Evolutionary conservation across 1,140 invertebrate genomes (phyloP).

Genomic region (Globodera rostochiensis): DNA sequence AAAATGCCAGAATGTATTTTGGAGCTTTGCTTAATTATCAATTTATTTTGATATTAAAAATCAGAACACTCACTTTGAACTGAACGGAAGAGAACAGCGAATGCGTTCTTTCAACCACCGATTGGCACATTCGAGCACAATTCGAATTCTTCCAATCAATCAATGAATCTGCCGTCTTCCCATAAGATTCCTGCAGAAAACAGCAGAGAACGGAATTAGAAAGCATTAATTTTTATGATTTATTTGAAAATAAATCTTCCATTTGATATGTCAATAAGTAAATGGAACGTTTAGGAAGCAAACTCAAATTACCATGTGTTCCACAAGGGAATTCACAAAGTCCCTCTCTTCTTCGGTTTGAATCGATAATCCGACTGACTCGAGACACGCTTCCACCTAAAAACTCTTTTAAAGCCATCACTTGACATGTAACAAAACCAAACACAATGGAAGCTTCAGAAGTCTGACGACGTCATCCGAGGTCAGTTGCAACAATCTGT

Average conservation of each 20-base stretch:
- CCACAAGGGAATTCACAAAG: constrained; percentile 31
- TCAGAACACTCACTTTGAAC: neutral
- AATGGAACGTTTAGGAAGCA: neutral
- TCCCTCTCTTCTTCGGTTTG: constrained; percentile 15
- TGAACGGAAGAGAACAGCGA: neutral
- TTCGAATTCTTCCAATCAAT: constrained; percentile 32
- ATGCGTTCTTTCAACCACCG: constrained; percentile 24
- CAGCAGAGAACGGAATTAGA: neutral
- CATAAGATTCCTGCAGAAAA: neutral
- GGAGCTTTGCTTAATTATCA: neutral
- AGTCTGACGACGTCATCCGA: constrained; percentile 18
- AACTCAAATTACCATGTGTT: constrained; percentile 31
- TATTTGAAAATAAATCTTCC: too few species aligned
- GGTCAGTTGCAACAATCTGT: neutral
- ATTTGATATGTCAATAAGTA: too few species aligned
- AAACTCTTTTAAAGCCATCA: neutral
- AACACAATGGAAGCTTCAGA: constrained; percentile 16
- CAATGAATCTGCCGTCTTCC: constrained; percentile 11
- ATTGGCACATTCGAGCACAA: constrained; percentile 24
- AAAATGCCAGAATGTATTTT: constrained; percentile 34
- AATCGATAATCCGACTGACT: constrained; percentile 18
- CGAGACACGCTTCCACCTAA: constrained; percentile 22
- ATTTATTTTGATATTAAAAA: neutral
- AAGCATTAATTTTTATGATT: too few species aligned
- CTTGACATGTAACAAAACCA: neutral